A percentile compares a stretch with the other conserved stretches of the same genome.
Conservation (phyloP, 1,140 invertebrate genomes). For the Drosophila willistoni region DNA sequence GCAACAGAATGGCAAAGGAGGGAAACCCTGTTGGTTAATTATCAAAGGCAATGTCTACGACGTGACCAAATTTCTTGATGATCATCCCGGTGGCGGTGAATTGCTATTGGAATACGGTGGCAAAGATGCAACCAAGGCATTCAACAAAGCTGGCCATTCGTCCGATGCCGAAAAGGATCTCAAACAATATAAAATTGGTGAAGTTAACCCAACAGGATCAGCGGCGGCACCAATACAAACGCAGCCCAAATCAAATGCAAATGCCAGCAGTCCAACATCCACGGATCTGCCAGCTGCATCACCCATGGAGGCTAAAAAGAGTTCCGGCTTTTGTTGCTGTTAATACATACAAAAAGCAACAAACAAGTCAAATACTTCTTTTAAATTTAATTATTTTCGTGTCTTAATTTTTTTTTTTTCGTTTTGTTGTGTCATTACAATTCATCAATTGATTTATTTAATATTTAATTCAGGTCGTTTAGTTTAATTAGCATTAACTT, state of each 20-base stretch:
- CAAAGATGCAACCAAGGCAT: constrained; percentile 86
- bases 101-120: constrained; percentile 86
- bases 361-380: neutral
- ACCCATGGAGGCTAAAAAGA: constrained; percentile 23
- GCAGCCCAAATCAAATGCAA: constrained; percentile 31
- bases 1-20: constrained; percentile 84
- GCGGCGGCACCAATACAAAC: constrained; percentile 40
- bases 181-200: constrained; percentile 87
- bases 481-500: constrained; percentile 44
- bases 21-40: constrained; percentile 86
- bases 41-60: constrained; percentile 87
- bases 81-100: constrained; percentile 88
- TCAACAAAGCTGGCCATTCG: constrained; percentile 87
- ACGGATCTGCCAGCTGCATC: neutral
- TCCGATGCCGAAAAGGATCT: constrained; percentile 85
- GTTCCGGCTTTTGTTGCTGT: constrained; percentile 44
- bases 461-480: constrained; percentile 43
- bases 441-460: constrained; percentile 55
- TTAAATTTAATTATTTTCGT: neutral
- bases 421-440: constrained; percentile 3
- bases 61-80: constrained; percentile 85
- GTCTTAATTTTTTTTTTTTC: no score
- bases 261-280: neutral
- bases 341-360: neutral
- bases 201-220: constrained; percentile 40